Evolutionary conservation across 2,113 vertebrate genomes (phyloP).

Genomic region (Chloropsis hardwickii): DNA sequence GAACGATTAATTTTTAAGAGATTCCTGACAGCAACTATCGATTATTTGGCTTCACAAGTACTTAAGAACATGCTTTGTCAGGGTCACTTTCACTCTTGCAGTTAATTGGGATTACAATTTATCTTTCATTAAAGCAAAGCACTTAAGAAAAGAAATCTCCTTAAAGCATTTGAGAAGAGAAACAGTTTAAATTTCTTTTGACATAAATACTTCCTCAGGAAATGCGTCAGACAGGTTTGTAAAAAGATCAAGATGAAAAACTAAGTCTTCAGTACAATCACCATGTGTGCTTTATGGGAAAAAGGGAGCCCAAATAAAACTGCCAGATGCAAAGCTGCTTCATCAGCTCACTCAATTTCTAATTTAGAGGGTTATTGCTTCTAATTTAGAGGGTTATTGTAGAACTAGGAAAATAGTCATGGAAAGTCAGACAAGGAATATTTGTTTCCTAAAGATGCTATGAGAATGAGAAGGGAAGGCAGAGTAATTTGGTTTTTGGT

Average conservation of each 20-base stretch:
- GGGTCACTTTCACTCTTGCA: not conserved
- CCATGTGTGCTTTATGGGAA: not conserved
- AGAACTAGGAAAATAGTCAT: constrained; percentile 58
- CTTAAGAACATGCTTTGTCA: not conserved
- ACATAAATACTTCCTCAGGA: constrained; percentile 45
- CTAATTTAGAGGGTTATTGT: constrained; percentile 12
- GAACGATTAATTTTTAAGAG: not conserved
- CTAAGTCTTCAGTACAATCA: not conserved
- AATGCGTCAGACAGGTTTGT: constrained; percentile 4
- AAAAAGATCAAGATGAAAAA: constrained; percentile 11
- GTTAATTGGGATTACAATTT: not conserved
- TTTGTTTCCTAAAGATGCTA: constrained; percentile 75
- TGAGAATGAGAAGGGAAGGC: constrained; percentile 57
- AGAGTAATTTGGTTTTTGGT: not conserved
- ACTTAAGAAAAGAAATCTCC: not conserved
- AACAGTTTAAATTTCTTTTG: constrained; percentile 5
- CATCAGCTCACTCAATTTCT: not conserved
- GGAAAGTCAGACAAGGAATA: constrained; percentile 65
- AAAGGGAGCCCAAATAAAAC: constrained; percentile 15
- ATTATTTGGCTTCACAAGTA: not conserved
- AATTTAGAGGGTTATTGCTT: constrained; percentile 12
- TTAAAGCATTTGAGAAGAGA: not conserved
- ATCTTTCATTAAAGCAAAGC: not conserved
- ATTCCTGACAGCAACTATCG: not conserved
- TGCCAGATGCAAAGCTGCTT: not conserved